Evolutionary conservation across 2,888 invertebrate species (phyloP).

Genomic region (Tiphia femorata): DNA sequence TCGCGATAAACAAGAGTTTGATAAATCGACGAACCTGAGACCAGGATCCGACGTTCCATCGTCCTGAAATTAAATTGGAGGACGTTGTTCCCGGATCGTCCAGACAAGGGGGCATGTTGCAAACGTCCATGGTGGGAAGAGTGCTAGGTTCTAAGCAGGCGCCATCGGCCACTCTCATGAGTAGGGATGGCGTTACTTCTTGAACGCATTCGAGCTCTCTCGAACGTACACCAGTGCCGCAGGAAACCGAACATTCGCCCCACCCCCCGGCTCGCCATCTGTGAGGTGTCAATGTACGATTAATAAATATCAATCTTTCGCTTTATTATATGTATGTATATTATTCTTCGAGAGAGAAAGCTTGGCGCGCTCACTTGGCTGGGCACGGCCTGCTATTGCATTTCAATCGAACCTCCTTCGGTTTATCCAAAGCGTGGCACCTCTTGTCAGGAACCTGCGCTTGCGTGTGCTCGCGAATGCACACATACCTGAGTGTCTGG

Average conservation of each 20-base stretch:
- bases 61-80: constrained; percentile 35
- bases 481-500: constrained; percentile 78
- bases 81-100: constrained; percentile 21
- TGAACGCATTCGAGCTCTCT: constrained; percentile 82
- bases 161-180: constrained; percentile 73
- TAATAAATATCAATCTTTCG: not conserved
- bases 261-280: constrained; percentile 83
- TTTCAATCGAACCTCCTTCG: constrained; percentile 71
- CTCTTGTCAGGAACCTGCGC: constrained; percentile 75
- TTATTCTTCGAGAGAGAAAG: constrained; percentile 2
- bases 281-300: not conserved
- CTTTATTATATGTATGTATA: not conserved
- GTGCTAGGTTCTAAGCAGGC: constrained; percentile 74
- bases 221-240: constrained; percentile 81
- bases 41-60: constrained; percentile 74
- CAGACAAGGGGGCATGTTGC: constrained; percentile 66
- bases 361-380: constrained; percentile 70
- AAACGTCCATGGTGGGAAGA: constrained; percentile 65
- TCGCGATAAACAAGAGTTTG: not conserved
- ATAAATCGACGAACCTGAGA: constrained; percentile 68
- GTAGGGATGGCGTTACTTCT: constrained; percentile 70
- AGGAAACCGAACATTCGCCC: constrained; percentile 82
- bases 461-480: constrained; percentile 79
- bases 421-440: constrained; percentile 75
- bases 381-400: constrained; percentile 86